Conservation (phyloP, 1,140 invertebrate species). For the Rhynchophorus ferrugineus region DNA sequence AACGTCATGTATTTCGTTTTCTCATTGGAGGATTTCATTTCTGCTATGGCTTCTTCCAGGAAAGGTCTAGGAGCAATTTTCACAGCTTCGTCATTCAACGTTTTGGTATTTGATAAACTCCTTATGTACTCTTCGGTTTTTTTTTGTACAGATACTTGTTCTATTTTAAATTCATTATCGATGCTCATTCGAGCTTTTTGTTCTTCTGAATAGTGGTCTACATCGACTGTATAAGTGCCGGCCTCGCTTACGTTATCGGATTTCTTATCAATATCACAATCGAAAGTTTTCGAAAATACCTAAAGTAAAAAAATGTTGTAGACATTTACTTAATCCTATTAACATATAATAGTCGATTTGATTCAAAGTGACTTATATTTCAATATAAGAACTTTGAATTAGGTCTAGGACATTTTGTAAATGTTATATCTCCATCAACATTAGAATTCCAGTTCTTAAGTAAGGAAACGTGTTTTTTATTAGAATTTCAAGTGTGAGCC, state of each 20-base stretch:
- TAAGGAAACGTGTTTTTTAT: too few relatives aligned
- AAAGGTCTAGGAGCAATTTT: neutral
- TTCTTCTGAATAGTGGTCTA: constrained; percentile 74
- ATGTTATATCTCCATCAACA: too few relatives aligned
- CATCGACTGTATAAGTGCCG: constrained; percentile 83
- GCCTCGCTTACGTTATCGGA: constrained; percentile 69
- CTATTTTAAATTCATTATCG: constrained; percentile 64
- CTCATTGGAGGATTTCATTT: neutral
- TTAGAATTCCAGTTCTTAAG: too few relatives aligned
- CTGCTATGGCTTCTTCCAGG: neutral
- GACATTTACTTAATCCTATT: too few relatives aligned
- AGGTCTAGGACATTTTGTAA: too few relatives aligned
- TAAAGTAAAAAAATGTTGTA: neutral
- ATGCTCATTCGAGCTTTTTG: constrained; percentile 81
- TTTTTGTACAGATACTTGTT: constrained; percentile 42
- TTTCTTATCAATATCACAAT: constrained; percentile 36
- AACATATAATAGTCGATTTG: too few relatives aligned
- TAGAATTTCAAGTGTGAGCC: too few relatives aligned
- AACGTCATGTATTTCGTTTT: neutral
- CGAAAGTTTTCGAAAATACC: constrained; percentile 1
- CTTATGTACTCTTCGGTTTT: constrained; percentile 42
- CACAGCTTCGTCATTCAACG: neutral
- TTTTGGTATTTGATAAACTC: constrained; percentile 28
- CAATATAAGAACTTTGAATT: too few relatives aligned
- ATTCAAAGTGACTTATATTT: too few relatives aligned